Base-by-base conservation (phyloP, 2,113 vertebrate genomes). In the Meles meles region DNA sequence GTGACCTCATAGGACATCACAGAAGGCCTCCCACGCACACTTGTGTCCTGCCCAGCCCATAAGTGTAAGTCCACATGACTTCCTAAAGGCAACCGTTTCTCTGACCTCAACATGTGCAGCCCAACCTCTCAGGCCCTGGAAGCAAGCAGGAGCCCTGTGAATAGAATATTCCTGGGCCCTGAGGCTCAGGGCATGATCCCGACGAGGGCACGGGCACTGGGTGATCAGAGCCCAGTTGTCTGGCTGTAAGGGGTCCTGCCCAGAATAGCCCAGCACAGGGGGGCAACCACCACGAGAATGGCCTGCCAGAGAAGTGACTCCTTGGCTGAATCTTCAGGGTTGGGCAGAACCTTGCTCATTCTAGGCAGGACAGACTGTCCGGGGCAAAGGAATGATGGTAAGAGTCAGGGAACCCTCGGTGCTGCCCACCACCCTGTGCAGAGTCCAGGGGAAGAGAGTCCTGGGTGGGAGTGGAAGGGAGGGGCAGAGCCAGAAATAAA, bases 181-280 rank as follows among this genome's bases (percentile, higher is more conserved):
- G 10, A 87, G 5, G 11, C 47, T 39, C n/a, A 49, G 20, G 9
- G 8, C 29, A 23, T 31, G 29, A 47, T 55, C 42, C n/a, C 6
- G 29, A 49, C 15, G 37, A 39, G n/a, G 7, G 44, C 0, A 0
- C 10, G 10, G 6, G 14, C 8, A 2, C 42, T 42, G 14, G n/a
- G 8, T 59, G 7, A 49, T 11, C 37, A 63, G 85, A 13, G 6
- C 3, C 37, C 15, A 25, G 17, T 39, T n/a, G 5, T 55, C 57
- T 84, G 39, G 7, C 34, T 6, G 0, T 14, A 7, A 74, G 34
- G 29, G 0, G 21, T 37, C 27, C 84, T 25, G 0, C 5, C 11
- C 44, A 47, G 42, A 2, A 17, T n/a, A 83, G 21, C 21, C 81
- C 63, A n/a, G 65, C 42, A 6, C 47, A 57, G 23, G 12, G 8